Base-by-base conservation (phyloP, 2,888 invertebrate species). In the Melolontha melolontha region DNA sequence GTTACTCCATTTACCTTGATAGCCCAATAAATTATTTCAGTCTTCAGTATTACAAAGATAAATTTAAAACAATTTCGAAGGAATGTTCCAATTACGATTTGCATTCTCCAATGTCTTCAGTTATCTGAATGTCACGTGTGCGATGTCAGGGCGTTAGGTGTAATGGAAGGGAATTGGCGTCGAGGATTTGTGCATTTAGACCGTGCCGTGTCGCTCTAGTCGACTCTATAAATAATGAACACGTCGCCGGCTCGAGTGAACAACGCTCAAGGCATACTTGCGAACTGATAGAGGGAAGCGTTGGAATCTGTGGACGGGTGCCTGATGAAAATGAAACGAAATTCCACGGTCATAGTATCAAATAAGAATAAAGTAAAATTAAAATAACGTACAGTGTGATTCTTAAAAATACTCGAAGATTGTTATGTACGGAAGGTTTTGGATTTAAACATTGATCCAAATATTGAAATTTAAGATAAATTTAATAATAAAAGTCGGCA, bases 51-150 rank as follows among this genome's bases (percentile, higher is more conserved):
- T 34, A 52, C 52, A 12, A 34, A 29, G 34, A 52, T 14, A 52
- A 52, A 29, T 52, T 52, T 52, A 52, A 52, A 52, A 52, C 52
- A 52, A 52, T 52, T 52, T 34, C 6, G 14, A 52, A 14, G 52
- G 34, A 52, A 52, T 34, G 44, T 44, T 44, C 44, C 44, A 44
- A 44, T 44, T 44, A 44, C 44, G 44, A 44, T 44, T 44, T 44
- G 44, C 44, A 44, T 44, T 44, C 44, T 14, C 14, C 44, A 14
- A 44, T 14, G 44, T 44, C 52, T 52, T 52, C 14, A 52, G 52
- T 34, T 52, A 34, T 52, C 7, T 12, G 34, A 34, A 34, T 34
- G 52, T 29, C 34, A 11, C 52, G 52, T 12, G 34, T 34, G 34
- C 34, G n/a, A 52, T 34, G 2, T 6, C 10, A 29, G 34, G n/a